Evolutionary conservation across 2,797 vertebrate genomes (phyloP).

Genomic region (Thalassophryne amazonica): DNA sequence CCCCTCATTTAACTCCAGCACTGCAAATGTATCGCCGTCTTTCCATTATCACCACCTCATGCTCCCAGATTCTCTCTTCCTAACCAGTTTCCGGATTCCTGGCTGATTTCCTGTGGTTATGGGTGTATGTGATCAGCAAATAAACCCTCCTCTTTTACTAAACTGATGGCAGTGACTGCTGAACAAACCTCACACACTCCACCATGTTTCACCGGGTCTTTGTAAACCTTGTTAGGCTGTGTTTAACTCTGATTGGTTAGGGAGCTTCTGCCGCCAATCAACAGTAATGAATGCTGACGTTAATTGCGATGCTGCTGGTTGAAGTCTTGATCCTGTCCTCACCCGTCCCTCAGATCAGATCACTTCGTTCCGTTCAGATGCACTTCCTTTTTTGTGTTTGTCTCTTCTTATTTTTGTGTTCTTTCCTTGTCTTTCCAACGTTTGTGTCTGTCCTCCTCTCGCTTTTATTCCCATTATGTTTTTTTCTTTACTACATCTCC

Average conservation of each 20-base stretch:
- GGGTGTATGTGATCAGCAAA: slow-evolving; percentile 30
- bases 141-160: slow-evolving; percentile 35
- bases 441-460: background rate
- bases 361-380: slow-evolving; percentile 23
- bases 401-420: slow-evolving; percentile 61
- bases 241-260: slow-evolving; percentile 57
- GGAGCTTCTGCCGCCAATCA: slow-evolving; percentile 28
- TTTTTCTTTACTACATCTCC: background rate
- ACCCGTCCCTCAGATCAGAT: slow-evolving; percentile 1
- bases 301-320: slow-evolving; percentile 42
- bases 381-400: slow-evolving; percentile 20
- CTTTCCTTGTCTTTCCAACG: slow-evolving; percentile 51
- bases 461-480: no score
- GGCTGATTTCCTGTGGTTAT: slow-evolving; percentile 47
- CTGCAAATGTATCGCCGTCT: slow-evolving; percentile 6
- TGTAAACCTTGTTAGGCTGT: slow-evolving; percentile 22
- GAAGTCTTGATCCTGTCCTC: slow-evolving; percentile 18
- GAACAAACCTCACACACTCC: slow-evolving; percentile 21
- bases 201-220: slow-evolving; percentile 25
- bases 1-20: slow-evolving; percentile 8
- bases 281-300: slow-evolving; percentile 31
- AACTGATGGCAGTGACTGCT: slow-evolving; percentile 33
- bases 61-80: slow-evolving; percentile 23
- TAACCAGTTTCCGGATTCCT: slow-evolving; percentile 23
- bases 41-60: slow-evolving; percentile 10